A percentile compares a stretch with the other conserved stretches of the same genome.
These are phyloP conservation scores for Ctena decussata DNA, from an alignment of 2,888 invertebrate species.

Conservation along the genomic window DNA sequence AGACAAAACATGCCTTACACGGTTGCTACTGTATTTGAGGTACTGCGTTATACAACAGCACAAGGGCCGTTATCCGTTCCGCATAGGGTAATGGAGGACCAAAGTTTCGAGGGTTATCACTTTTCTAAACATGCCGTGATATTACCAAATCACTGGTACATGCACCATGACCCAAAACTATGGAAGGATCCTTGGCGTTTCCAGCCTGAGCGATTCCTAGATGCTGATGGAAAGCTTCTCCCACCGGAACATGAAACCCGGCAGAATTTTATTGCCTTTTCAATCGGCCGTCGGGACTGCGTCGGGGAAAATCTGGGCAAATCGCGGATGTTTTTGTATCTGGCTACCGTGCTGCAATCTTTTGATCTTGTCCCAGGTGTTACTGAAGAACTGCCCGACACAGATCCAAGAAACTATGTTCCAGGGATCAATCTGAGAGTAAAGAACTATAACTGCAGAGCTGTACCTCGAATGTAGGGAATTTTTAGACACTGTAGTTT, in stretches of 20 bases:
- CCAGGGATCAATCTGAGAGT: conserved; percentile 35
- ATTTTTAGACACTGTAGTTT: too few relatives aligned
- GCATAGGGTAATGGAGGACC: conserved; percentile 31
- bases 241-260: conserved; percentile 51
- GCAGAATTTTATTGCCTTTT: conserved; percentile 67
- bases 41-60: conserved; percentile 40
- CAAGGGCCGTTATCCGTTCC: conserved; percentile 30
- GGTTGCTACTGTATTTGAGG: conserved; percentile 49
- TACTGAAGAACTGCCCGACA: background rate
- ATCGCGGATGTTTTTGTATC: conserved; percentile 69
- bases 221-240: conserved; percentile 51
- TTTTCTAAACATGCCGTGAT: conserved; percentile 31
- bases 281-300: conserved; percentile 71
- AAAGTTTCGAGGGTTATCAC: conserved; percentile 38
- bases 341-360: conserved; percentile 67
- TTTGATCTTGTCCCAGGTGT: conserved; percentile 38
- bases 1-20: conserved; percentile 52
- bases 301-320: conserved; percentile 72
- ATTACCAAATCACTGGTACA: conserved; percentile 52
- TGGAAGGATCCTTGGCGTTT: conserved; percentile 67
- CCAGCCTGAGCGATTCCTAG: conserved; percentile 64
- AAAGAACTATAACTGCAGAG: background rate
- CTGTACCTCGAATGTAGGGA: background rate
- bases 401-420: conserved; percentile 24
- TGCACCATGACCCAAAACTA: conserved; percentile 47